Base-by-base conservation (phyloP, 1,140 invertebrate genomes). In the Rhyzopertha dominica region DNA sequence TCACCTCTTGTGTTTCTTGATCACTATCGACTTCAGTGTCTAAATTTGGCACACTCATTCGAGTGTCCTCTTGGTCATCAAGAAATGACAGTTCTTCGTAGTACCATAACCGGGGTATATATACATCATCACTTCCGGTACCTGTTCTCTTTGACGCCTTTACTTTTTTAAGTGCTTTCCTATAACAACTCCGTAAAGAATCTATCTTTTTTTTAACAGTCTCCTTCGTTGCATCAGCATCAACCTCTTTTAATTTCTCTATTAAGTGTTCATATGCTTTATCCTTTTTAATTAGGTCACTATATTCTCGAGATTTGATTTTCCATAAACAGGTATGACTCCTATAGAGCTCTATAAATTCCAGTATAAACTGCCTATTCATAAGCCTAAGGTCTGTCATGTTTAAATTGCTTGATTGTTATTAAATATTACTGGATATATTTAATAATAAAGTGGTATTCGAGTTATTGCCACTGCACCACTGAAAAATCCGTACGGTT, bases 181-280 rank as follows among this genome's bases (percentile, higher is more conserved):
- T 42, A 18, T 59, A 67, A 9, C 49, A 54, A 5, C 58, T 63
- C 8, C 64, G 44, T 12, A 66, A 31, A 0, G 55, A 56, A 51
- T 67, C 63, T 28, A 66, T 67, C 43, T 65, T 66, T 29, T 54
- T 51, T n/a, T 58, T 55, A 1, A 66, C 62, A 9, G 46, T 58
- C n/a, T 63, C 53, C n/a, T 46, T 56, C 13, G 44, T 50, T 1
- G 62, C 62, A 1, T 43, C 7, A 13, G 56, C 49, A 20, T 63
- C 55, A 0, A 62, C 34, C 32, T 62, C 54, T 17, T 52, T 37
- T 18, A 54, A 41, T 43, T 66, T 63, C 0, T 51, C 44, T 1
- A 64, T 42, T 13, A 68, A 54, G 7, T 28, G 23, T 1, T 51
- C 46, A 34, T 65, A 66, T 0, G 59, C 57, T 9, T 49, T 37